Evolutionary conservation across 2,888 invertebrate species (phyloP).

Genomic region (Cheilosia urbana): DNA sequence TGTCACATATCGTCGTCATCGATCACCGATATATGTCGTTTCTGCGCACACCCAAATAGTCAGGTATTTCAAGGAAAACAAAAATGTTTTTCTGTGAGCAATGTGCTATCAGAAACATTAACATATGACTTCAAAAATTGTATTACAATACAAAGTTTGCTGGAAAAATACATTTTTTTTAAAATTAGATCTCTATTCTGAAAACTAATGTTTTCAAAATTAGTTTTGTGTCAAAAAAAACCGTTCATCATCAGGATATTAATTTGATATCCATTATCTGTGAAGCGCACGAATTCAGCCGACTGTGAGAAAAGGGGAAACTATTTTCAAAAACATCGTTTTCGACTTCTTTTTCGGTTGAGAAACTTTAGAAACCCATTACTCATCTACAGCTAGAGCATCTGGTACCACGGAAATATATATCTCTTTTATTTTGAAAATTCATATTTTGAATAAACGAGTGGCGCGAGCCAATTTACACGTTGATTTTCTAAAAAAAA

Average conservation of each 20-base stretch:
- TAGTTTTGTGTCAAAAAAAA: neutral
- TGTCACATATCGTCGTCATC: slow-evolving; percentile 14
- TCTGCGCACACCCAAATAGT: slow-evolving; percentile 2
- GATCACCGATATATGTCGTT: neutral
- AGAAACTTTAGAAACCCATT: neutral
- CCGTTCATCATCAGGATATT: neutral
- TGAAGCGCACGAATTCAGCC: neutral
- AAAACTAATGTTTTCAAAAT: no score
- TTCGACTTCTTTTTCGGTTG: no score
- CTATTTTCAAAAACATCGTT: slow-evolving; percentile 1
- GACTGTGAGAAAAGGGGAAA: neutral
- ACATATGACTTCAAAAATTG: neutral
- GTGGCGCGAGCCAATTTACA: no score
- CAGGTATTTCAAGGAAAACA: slow-evolving; percentile 3
- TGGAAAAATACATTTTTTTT: neutral
- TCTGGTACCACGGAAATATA: no score
- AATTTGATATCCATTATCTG: neutral
- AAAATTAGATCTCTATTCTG: no score
- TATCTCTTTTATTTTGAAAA: no score
- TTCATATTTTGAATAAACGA: no score
- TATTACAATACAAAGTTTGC: neutral
- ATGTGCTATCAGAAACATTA: slow-evolving; percentile 5
- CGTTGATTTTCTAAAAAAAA: no score
- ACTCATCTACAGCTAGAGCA: neutral
- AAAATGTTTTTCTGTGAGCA: slow-evolving; percentile 3